Evolutionary conservation across 2,888 invertebrate species (phyloP).

Genomic region (Parnassius orleans): DNA sequence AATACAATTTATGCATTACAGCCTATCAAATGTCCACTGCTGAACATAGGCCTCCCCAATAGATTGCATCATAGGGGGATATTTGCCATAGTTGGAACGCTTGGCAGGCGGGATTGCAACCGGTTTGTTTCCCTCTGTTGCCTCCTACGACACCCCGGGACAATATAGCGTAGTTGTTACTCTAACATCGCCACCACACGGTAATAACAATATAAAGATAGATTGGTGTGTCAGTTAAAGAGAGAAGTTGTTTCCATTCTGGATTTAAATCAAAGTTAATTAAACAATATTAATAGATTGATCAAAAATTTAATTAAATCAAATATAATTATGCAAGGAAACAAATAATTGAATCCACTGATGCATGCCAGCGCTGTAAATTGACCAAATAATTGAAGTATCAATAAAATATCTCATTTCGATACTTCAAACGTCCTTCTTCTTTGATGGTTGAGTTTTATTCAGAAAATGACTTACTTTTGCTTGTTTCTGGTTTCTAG

Average conservation of each 20-base stretch:
- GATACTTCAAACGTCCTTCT: slow-evolving; percentile 20
- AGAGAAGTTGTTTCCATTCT: not conserved
- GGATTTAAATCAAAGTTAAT: slow-evolving; percentile 25
- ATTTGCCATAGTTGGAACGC: too few relatives aligned
- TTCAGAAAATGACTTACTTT: slow-evolving; percentile 20
- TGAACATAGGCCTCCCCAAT: too few relatives aligned
- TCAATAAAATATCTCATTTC: slow-evolving; percentile 9
- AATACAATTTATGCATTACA: too few relatives aligned
- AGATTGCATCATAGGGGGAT: too few relatives aligned
- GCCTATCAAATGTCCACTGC: too few relatives aligned
- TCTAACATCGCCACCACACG: too few relatives aligned
- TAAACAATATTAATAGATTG: slow-evolving; percentile 10
- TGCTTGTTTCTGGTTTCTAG: slow-evolving; percentile 13
- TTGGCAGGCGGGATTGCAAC: too few relatives aligned
- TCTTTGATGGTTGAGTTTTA: slow-evolving; percentile 10
- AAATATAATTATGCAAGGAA: slow-evolving; percentile 6
- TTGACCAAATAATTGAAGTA: slow-evolving; percentile 45
- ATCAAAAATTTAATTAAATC: slow-evolving; percentile 17
- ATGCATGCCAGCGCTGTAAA: slow-evolving; percentile 40
- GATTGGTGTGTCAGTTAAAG: too few relatives aligned
- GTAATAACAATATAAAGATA: too few relatives aligned
- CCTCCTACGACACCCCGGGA: too few relatives aligned
- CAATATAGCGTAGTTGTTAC: too few relatives aligned
- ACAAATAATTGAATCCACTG: slow-evolving; percentile 37
- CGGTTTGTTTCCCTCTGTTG: too few relatives aligned